Percentiles rank a stretch among this genome's conserved stretches.
These are phyloP conservation scores for Anaspis maculata DNA, from an alignment of 2,888 invertebrate species.

Conservation along the genomic window DNA sequence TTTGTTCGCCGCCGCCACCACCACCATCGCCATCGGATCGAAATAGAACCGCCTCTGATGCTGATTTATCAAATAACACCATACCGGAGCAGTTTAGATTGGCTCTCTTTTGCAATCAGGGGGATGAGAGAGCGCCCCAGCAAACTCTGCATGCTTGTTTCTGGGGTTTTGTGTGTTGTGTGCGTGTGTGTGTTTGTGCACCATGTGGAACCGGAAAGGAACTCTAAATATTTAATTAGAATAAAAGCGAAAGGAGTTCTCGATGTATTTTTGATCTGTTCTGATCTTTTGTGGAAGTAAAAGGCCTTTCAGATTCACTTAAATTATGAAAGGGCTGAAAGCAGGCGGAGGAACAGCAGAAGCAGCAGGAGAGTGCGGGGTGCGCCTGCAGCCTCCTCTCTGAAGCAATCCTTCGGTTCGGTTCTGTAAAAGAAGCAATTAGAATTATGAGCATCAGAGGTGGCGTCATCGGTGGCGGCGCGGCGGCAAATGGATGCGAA, in stretches of 20 bases:
- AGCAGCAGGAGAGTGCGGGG: slow-evolving; percentile 6
- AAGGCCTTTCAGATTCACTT: slow-evolving; percentile 16
- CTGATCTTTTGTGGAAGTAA: slow-evolving; percentile 17
- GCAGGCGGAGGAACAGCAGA: slow-evolving; percentile 3
- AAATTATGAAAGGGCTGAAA: slow-evolving; percentile 17
- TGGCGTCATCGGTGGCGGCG: too few relatives aligned
- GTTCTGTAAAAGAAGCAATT: slow-evolving; percentile 22
- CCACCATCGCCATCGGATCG: too few relatives aligned
- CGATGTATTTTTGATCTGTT: slow-evolving; percentile 16
- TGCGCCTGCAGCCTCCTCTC: slow-evolving; percentile 1
- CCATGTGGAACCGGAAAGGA: too few relatives aligned
- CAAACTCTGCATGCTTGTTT: too few relatives aligned
- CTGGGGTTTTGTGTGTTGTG: too few relatives aligned
- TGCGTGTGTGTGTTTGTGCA: too few relatives aligned
- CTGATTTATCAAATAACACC: too few relatives aligned
- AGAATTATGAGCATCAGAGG: slow-evolving; percentile 26
- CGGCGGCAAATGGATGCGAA: slow-evolving; percentile 26
- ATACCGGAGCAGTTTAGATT: too few relatives aligned
- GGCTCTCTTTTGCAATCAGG: too few relatives aligned
- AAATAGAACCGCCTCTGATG: too few relatives aligned
- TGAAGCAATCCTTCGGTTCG: slow-evolving; percentile 2
- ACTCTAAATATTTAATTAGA: slow-evolving; percentile 18
- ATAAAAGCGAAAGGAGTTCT: slow-evolving; percentile 9
- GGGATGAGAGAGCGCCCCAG: too few relatives aligned
- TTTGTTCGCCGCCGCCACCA: too few relatives aligned